Base-by-base conservation (phyloP, 2,888 invertebrate genomes). In the Eutolmus rufibarbis region DNA sequence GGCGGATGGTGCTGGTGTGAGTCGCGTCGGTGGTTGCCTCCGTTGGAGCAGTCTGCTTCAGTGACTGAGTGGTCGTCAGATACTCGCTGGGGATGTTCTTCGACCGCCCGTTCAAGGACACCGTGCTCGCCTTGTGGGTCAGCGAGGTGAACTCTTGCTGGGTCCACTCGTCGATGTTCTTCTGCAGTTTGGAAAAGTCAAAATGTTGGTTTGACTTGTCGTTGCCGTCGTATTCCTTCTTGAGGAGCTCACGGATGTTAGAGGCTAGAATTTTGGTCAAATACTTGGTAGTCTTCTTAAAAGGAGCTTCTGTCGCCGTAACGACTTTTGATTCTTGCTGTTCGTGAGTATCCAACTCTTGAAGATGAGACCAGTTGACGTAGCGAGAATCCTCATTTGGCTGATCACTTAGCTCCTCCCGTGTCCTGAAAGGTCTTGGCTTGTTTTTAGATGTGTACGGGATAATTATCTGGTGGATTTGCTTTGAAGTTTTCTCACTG, bases 91-190 rank as follows among this genome's bases (percentile, higher is more conserved):
- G 97, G 89, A 97, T 97, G 91, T 95, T 95, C 91, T 97, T 97
- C 1, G 96, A 94, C 2, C 94, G 93, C 0, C 93, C 94, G 82
- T 95, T 94, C 89, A 94, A 94, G 86, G 94, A 94, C 81, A 93
- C 94, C 0, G 93, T 94, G 74, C 94, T 94, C 5, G 93, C 93
- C 88, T 92, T 93, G 89, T 94, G 93, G 1, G 93, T 92, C 19
- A 92, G 89, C 89, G 93, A 94, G 0, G 95, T 94, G 91, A 94
- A 96, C 90, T 95, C 95, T 92, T 96, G 95, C 90, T 95, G 95
- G 0, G 97, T 97, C 97, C 97, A 97, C 89, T 96, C 95, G 90
- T 97, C 96, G 87, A 97, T 97, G 89, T 96, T 97, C 89, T 96
- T 96, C 91, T 97, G 97, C 56, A 97, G 92, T 90, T 95, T 95